phyloP scores from a whole-genome alignment of 2,797 vertebrate species.

The Channallabes apus region DNA sequence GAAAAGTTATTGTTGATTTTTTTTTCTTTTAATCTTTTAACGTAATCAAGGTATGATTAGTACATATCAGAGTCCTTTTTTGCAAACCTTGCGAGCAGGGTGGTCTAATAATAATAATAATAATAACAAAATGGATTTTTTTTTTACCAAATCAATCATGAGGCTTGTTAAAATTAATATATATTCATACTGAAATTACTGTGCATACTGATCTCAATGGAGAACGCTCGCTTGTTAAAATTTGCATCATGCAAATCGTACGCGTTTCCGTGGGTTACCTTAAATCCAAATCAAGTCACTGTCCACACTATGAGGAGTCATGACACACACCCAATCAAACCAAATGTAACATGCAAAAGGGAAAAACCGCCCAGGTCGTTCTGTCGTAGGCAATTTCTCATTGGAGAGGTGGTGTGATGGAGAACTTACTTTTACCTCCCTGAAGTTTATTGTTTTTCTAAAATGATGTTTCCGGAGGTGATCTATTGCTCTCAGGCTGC shows the following conservation, averaged over 20 bases:
- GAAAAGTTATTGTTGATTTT: conserved; percentile 5
- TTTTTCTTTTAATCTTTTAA: conserved; percentile 1
- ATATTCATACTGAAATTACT: not conserved
- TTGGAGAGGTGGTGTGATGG: not conserved
- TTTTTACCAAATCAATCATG: not conserved
- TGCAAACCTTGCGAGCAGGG: not conserved
- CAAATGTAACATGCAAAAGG: not conserved
- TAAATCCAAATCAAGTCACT: not conserved
- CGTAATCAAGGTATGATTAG: conserved; percentile 1
- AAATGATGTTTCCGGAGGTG: not conserved
- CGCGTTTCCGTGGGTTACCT: not conserved
- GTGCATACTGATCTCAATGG: not conserved
- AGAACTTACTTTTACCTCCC: not conserved
- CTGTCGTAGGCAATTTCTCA: not conserved
- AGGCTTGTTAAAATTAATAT: not conserved
- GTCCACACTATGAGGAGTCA: not conserved
- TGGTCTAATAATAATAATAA: not conserved
- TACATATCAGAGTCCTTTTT: not conserved
- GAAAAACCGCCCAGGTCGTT: not conserved
- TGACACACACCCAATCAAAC: not conserved
- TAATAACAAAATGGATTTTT: not conserved
- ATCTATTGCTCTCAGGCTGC: not conserved
- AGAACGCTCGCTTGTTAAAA: not conserved
- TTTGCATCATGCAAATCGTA: not conserved
- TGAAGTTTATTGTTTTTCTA: not conserved